phyloP scores from a whole-genome alignment of 2,888 invertebrate genomes.

The Synergus laeviventris region DNA sequence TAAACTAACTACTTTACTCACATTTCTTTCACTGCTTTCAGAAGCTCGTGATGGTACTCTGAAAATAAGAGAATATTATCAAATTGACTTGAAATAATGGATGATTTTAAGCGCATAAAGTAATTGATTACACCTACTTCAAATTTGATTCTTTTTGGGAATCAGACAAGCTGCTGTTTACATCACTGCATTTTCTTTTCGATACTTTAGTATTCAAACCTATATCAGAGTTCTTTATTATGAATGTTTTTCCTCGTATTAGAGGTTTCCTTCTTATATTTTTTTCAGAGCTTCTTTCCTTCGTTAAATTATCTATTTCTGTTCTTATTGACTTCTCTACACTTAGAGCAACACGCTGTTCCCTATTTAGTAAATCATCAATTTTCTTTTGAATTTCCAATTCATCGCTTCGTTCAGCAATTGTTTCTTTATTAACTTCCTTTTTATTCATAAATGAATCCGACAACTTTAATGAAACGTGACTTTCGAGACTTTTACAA shows the following conservation, averaged over 20 bases:
- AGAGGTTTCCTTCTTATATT: slow-evolving; percentile 7
- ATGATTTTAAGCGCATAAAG: background rate
- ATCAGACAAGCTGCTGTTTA: background rate
- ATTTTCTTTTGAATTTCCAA: slow-evolving; percentile 12
- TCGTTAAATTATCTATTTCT: background rate
- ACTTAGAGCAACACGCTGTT: background rate
- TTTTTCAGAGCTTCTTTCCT: background rate
- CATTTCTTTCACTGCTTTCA: background rate
- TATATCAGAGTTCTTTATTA: slow-evolving; percentile 16
- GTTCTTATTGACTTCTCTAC: slow-evolving; percentile 10
- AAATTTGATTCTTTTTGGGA: slow-evolving; percentile 17
- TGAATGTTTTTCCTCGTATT: slow-evolving; percentile 16
- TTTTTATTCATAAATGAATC: slow-evolving; percentile 22
- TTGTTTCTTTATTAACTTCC: background rate
- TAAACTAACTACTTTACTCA: background rate
- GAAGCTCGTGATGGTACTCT: background rate
- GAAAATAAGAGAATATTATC: background rate
- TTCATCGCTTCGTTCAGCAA: background rate
- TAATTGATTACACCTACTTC: background rate
- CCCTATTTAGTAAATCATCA: slow-evolving; percentile 10
- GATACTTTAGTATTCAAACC: background rate
- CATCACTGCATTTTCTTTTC: too few species aligned
- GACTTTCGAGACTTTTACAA: slow-evolving; percentile 30
- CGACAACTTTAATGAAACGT: slow-evolving; percentile 22
- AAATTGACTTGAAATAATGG: background rate